Conservation (phyloP, 2,888 invertebrate species). For the Lycocerus yunnanus region DNA sequence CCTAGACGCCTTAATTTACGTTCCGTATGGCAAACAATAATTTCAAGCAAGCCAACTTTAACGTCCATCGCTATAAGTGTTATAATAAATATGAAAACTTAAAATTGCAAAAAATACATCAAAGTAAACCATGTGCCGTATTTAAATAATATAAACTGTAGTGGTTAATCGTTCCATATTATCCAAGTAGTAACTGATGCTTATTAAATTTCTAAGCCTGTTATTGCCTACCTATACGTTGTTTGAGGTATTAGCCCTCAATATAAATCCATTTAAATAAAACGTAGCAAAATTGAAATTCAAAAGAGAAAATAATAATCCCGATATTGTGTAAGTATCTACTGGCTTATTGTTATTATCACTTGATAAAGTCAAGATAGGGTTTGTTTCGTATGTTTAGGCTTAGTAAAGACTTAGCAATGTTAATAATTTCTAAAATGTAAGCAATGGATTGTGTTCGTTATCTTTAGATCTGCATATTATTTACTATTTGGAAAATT, state of each 20-base stretch:
- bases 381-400: not conserved
- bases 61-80: too few species aligned
- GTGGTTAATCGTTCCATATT: not conserved
- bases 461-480: conserved; percentile 12
- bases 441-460: conserved; percentile 16
- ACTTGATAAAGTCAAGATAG: not conserved
- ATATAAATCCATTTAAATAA: not conserved
- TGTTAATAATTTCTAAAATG: conserved; percentile 3
- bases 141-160: too few species aligned
- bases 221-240: not conserved
- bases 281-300: not conserved
- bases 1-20: too few species aligned
- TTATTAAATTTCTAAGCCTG: not conserved
- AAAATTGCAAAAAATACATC: too few species aligned
- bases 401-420: not conserved
- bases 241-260: not conserved
- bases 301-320: not conserved
- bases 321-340: not conserved
- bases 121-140: too few species aligned
- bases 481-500: conserved; percentile 13
- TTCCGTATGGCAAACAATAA: too few species aligned
- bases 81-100: too few species aligned
- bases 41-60: too few species aligned
- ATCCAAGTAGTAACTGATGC: not conserved
- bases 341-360: not conserved